phyloP scores from a whole-genome alignment of 2,888 invertebrate genomes.

The Drosophila peninsularis region DNA sequence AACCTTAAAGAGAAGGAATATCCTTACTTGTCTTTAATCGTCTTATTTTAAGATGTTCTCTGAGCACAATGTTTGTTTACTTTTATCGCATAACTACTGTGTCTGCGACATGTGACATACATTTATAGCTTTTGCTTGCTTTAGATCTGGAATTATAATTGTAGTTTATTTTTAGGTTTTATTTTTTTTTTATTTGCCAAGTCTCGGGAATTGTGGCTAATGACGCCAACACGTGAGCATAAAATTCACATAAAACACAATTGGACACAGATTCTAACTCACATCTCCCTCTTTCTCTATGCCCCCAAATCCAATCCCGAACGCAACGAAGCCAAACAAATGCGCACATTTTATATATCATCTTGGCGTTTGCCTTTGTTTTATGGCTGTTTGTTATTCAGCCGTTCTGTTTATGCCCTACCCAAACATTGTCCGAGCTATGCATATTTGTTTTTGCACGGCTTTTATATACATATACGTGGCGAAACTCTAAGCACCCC shows the following conservation, averaged over 20 bases:
- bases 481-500: constrained; percentile 11
- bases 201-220: constrained; percentile 27
- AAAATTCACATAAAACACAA: constrained; percentile 59
- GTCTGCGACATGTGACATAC: constrained; percentile 45
- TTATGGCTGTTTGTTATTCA: constrained; percentile 58
- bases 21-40: no score
- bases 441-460: constrained; percentile 62
- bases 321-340: constrained; percentile 59
- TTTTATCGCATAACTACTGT: constrained; percentile 1
- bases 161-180: constrained; percentile 40
- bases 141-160: constrained; percentile 43
- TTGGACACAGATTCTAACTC: constrained; percentile 27
- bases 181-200: not conserved
- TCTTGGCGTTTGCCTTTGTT: constrained; percentile 48
- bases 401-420: constrained; percentile 55
- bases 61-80: not conserved
- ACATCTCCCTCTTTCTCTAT: not conserved
- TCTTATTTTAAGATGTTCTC: no score
- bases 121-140: constrained; percentile 24
- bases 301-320: constrained; percentile 10
- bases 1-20: no score
- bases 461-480: constrained; percentile 26
- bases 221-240: constrained; percentile 73
- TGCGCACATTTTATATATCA: constrained; percentile 61
- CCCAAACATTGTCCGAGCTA: constrained; percentile 66